Conservation (phyloP, 2,113 vertebrate genomes). For the Platanista minor region DNA sequence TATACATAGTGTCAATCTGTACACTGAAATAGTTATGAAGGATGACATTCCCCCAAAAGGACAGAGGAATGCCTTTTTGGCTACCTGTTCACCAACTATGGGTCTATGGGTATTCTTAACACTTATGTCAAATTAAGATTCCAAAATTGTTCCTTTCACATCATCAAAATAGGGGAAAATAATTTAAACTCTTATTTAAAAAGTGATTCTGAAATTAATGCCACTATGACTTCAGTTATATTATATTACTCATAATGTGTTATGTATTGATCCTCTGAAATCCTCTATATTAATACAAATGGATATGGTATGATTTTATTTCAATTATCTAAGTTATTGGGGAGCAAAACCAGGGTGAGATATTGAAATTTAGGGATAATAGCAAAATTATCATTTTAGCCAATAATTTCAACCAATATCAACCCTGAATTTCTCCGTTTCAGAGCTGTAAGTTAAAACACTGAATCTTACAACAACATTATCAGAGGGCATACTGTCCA, state of each 20-base stretch:
- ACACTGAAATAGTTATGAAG: neutral
- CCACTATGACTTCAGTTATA: neutral
- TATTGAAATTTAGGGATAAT: neutral
- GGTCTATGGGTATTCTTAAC: neutral
- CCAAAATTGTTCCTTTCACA: neutral
- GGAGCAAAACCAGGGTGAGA: neutral
- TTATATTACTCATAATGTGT: neutral
- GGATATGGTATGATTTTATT: neutral
- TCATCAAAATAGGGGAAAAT: neutral
- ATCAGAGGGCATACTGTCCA: neutral
- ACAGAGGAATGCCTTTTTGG: neutral
- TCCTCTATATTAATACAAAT: neutral
- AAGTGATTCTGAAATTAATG: neutral
- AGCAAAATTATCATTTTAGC: neutral
- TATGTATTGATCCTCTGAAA: neutral
- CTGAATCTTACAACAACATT: neutral
- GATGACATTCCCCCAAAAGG: neutral
- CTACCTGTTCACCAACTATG: neutral
- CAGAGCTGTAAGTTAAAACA: neutral
- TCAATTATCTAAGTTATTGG: slow-evolving; percentile 19
- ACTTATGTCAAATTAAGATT: neutral
- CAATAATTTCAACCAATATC: neutral
- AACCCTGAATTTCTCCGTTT: neutral
- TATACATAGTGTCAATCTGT: neutral
- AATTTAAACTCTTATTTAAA: neutral